A percentile compares a stretch with the other conserved stretches of the same genome.
These are phyloP conservation scores for Lagenorhynchus albirostris DNA, from an alignment of 2,113 vertebrate genomes.

Conservation along the genomic window DNA sequence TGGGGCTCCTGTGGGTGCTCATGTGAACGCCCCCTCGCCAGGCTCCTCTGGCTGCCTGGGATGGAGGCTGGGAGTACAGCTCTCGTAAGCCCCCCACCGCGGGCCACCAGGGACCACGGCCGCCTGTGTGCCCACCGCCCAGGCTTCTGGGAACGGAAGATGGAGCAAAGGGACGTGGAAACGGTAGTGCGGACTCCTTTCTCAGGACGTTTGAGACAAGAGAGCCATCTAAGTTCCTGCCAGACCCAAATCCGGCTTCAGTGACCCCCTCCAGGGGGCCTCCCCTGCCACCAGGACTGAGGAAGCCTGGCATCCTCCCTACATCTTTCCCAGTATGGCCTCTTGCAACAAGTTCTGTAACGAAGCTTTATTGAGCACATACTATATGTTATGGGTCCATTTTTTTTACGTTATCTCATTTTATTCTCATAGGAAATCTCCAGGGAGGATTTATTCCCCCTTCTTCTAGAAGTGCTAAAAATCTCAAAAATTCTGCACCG, in stretches of 20 bases:
- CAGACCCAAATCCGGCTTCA: too few relatives aligned
- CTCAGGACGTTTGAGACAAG: neutral
- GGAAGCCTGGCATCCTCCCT: neutral
- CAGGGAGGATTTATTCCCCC: rapidly evolving
- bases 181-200: neutral
- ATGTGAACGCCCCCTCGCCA: too few relatives aligned
- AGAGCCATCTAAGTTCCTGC: neutral
- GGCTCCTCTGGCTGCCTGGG: too few relatives aligned
- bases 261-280: neutral
- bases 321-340: neutral
- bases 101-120: too few relatives aligned
- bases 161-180: neutral
- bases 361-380: neutral
- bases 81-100: neutral
- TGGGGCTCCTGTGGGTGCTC: too few relatives aligned
- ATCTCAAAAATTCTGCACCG: neutral
- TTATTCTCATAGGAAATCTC: neutral
- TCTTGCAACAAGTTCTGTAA: rapidly evolving
- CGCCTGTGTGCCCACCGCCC: neutral
- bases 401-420: neutral
- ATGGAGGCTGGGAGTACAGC: neutral
- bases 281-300: neutral
- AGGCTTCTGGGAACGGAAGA: neutral
- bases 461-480: neutral
- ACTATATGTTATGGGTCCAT: rapidly evolving